Evolutionary conservation across 2,113 vertebrate species (phyloP).

Genomic region (Himantopus leucocephalus): DNA sequence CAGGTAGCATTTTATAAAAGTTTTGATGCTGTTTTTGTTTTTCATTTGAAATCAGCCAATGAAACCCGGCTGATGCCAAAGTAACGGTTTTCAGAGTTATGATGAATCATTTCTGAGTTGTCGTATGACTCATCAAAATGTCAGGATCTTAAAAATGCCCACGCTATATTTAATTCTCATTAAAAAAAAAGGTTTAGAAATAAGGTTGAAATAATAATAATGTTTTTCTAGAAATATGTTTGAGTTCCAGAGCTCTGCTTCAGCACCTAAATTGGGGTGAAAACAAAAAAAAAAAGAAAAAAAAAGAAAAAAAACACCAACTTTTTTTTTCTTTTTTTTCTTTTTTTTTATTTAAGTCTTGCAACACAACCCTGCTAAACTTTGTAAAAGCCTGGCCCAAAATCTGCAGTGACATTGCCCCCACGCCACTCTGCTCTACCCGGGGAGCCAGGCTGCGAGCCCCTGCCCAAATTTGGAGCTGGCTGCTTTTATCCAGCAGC

Average conservation of each 20-base stretch:
- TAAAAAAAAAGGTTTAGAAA: neutral
- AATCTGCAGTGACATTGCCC: neutral
- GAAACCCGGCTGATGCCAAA: constrained; percentile 50
- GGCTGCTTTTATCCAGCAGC: neutral
- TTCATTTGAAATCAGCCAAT: constrained; percentile 35
- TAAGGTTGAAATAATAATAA: neutral
- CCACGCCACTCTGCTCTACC: neutral
- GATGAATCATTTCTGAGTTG: constrained; percentile 65
- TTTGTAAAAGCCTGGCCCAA: neutral
- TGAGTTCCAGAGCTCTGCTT: neutral
- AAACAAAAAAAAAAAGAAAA: neutral
- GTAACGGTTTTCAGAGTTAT: constrained; percentile 51
- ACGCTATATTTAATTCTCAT: neutral
- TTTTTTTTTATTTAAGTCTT: neutral
- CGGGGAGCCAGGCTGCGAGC: fast-evolving
- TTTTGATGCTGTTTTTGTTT: constrained; percentile 10
- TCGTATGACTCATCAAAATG: constrained; percentile 29
- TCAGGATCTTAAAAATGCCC: constrained; percentile 26
- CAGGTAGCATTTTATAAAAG: constrained; percentile 4
- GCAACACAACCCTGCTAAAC: neutral
- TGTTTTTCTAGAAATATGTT: constrained; percentile 7
- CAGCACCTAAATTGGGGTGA: neutral
- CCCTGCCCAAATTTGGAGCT: neutral
- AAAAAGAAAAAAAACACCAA: too few relatives aligned
- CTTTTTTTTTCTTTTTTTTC: too few relatives aligned